A percentile compares a stretch with the other conserved stretches of the same genome.
These are phyloP conservation scores for Diachrysia chrysitis DNA, from an alignment of 2,888 invertebrate species.

Conservation along the genomic window DNA sequence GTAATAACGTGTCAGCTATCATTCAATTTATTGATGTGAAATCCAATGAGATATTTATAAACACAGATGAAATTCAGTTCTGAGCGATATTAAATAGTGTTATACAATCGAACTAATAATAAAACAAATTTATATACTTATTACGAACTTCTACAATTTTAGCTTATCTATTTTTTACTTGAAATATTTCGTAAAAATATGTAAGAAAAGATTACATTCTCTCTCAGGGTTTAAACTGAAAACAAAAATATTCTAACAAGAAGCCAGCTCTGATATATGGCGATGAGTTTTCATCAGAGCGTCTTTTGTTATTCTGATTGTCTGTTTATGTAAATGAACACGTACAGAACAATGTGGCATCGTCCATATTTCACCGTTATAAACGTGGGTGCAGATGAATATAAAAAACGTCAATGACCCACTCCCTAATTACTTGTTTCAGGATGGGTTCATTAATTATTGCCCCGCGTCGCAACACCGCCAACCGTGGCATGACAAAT, in stretches of 20 bases:
- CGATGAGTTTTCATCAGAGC: slow-evolving; percentile 66
- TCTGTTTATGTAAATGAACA: slow-evolving; percentile 71
- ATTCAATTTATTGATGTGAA: slow-evolving; percentile 44
- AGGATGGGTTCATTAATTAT: slow-evolving; percentile 76
- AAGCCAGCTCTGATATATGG: slow-evolving; percentile 64
- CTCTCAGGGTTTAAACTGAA: slow-evolving; percentile 28
- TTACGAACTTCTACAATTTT: not conserved
- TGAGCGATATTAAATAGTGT: slow-evolving; percentile 13
- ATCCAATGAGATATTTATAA: slow-evolving; percentile 24
- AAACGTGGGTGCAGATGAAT: slow-evolving; percentile 24
- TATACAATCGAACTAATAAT: not conserved
- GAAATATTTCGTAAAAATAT: slow-evolving; percentile 14
- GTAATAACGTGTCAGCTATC: slow-evolving; percentile 55
- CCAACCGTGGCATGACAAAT: slow-evolving; percentile 74
- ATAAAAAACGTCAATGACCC: slow-evolving; percentile 53
- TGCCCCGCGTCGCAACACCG: slow-evolving; percentile 65
- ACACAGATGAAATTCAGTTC: not conserved
- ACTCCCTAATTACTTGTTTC: slow-evolving; percentile 68
- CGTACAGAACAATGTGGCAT: slow-evolving; percentile 52
- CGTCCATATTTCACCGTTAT: slow-evolving; percentile 43
- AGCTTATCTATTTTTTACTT: slow-evolving; percentile 18
- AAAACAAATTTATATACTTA: not conserved
- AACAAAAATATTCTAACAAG: slow-evolving; percentile 62
- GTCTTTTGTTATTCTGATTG: slow-evolving; percentile 73
- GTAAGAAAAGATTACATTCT: slow-evolving; percentile 26